Evolutionary conservation across 2,888 invertebrate genomes (phyloP).

Genomic region (Blastobasis lacticolella): DNA sequence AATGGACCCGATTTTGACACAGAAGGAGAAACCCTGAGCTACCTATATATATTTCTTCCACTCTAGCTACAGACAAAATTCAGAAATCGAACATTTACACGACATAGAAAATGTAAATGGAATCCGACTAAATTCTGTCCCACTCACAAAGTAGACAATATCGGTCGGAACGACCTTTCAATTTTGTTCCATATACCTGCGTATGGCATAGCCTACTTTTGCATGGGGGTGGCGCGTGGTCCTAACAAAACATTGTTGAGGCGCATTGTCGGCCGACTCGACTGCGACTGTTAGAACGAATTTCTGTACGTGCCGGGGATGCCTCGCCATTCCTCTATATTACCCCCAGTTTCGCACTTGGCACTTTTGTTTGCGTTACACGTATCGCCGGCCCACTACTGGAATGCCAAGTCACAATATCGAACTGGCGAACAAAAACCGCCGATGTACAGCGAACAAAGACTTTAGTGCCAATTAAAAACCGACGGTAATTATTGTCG

Average conservation of each 20-base stretch:
- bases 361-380: slow-evolving; percentile 54
- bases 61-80: too few species aligned
- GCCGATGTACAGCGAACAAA: slow-evolving; percentile 18
- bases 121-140: too few species aligned
- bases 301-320: slow-evolving; percentile 59
- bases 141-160: too few species aligned
- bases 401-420: slow-evolving; percentile 37
- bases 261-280: slow-evolving; percentile 36
- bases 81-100: too few species aligned
- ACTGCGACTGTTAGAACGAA: slow-evolving; percentile 61
- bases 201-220: slow-evolving; percentile 18
- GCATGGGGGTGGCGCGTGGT: slow-evolving; percentile 25
- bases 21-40: too few species aligned
- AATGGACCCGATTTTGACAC: too few species aligned
- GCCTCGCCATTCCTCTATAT: slow-evolving; percentile 47
- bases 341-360: slow-evolving; percentile 47
- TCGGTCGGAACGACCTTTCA: too few species aligned
- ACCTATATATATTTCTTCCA: too few species aligned
- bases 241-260: slow-evolving; percentile 51
- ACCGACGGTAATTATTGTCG: slow-evolving; percentile 29
- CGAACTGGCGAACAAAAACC: slow-evolving; percentile 27
- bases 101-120: too few species aligned
- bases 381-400: slow-evolving; percentile 34
- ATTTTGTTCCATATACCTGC: too few species aligned
- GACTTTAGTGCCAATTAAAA: slow-evolving; percentile 25